Evolutionary conservation across 53 echinoderm and acorn worm genomes (phyloP), one percentile per base, ranked within the genome.

Genomic region (Echinarachnius parma): DNA sequence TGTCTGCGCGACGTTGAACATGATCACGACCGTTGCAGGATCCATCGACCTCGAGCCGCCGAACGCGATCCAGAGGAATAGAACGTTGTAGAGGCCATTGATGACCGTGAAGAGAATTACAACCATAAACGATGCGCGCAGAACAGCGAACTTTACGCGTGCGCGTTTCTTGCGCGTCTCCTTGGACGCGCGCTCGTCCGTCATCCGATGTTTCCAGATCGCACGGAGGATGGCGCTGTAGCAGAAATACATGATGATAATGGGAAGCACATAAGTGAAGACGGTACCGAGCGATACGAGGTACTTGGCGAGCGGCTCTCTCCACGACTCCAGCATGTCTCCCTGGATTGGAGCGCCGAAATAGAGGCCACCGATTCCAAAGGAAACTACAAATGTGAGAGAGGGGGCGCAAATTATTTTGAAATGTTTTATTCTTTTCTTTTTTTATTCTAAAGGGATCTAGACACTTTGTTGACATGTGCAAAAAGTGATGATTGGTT

Each of bases 161-260:
- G 22, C 23, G 11, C 70, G 66, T 66, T 23, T 30, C 33, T 35
- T 21, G 22, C 25, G 36, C 54, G 53, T 53, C 22, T 2, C 21
- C 19, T 50, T 35, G 23, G 70, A 53, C 13, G 36, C 19, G 24
- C 33, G 22, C n/a, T 32, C 53, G 25, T 35, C 23, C 2, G 34
- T 13, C 3, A 69, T 21, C 3, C 70, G 53, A 14, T 53, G 9
- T 8, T 21, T 31, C 53, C 70, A 69, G 11, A 69, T 53, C 4
- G 53, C 23, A 20, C 35, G 34, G 5, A 53, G 4, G 21, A 69
- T 69, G 22, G 53, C 34, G 20, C 23, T 14, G 66, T 66, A 66
- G n/a, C 66, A 66, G 16, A 15, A 46, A 30, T 29, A 30, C n/a
- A 66, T 66, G 66, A 66, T 47, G 27, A 47, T 26, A 29, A 66